Evolutionary conservation across 2,113 vertebrate genomes (phyloP), one percentile per base, ranked within the genome.

Genomic region (Chloropsis hardwickii): DNA sequence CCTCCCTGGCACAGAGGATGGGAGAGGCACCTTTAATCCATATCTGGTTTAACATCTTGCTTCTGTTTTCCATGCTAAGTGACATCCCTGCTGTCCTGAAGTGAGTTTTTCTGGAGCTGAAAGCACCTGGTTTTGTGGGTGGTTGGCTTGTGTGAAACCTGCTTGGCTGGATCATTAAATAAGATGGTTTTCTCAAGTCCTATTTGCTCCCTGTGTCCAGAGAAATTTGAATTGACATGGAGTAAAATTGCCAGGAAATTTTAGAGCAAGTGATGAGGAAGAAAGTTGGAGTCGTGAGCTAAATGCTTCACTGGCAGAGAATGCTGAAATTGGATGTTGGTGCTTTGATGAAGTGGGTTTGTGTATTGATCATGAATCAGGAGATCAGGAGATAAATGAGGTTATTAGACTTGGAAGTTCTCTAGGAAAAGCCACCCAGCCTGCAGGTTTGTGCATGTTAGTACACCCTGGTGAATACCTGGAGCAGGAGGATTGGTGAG

Each of bases 61-160:
- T 78, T 45, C 53, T 11, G 0, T 69, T 89, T 40, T 42, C 65
- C 5, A 0, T 24, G 40, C 29, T 17, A 6, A 87, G 74, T 77
- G 85, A 57, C 78, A 80, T 72, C 73, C 39, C 48, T 0, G 2
- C 81, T 66, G 42, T 80, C 54, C 85, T 77, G 79, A 57, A 54
- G 57, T 91, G 84, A 57, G 23, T 95, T 81, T 92, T 4, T 3
- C 24, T 27, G 53, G 57, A 79, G 73, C 94, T 60, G 54, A 72
- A 76, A 58, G 73, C 66, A 35, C 44, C 16, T 0, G 0, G 27
- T 17, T 81, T 91, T 12, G 66, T 65, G 72, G 21, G 42, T 39
- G 70, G 33, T 27, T 87, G 87, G 28, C 81, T 94, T n/a, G 37
- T 77, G 71, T 48, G 64, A 74, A 92, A 86, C 93, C 89, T 95